Percentiles rank a stretch among this genome's conserved stretches.
Conservation (phyloP, 2,113 vertebrate species). For the Prunella himalayana region DNA sequence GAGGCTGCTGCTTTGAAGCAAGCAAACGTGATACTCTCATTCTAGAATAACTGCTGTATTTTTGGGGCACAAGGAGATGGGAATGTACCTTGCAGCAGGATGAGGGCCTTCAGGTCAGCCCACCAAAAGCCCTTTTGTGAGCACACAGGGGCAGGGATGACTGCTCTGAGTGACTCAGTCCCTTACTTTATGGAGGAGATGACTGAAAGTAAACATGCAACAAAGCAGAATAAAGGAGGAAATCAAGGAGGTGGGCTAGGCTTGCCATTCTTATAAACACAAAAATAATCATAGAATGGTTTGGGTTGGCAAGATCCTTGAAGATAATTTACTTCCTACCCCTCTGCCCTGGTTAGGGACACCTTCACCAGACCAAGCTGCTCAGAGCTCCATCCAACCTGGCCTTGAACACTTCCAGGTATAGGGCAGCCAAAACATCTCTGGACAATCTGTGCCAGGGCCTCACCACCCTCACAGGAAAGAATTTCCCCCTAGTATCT, state of each 20-base stretch:
- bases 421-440: not conserved
- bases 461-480: not conserved
- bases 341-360: not conserved
- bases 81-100: not conserved
- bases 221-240: not conserved
- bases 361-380: not conserved
- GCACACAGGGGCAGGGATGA: not conserved
- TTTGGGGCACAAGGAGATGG: not conserved
- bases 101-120: not conserved
- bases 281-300: not conserved
- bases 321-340: not conserved
- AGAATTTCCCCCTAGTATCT: not conserved
- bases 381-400: not conserved
- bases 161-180: not conserved
- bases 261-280: not conserved
- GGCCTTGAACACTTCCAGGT: not conserved
- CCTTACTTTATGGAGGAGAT: not conserved
- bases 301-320: not conserved
- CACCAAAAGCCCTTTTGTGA: not conserved
- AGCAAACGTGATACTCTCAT: not conserved
- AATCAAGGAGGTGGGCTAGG: not conserved
- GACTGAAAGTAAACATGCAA: not conserved
- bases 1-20: not conserved
- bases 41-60: not conserved
- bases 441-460: not conserved